Conservation (phyloP, 1,140 invertebrate genomes). For the Tachypleus tridentatus region DNA sequence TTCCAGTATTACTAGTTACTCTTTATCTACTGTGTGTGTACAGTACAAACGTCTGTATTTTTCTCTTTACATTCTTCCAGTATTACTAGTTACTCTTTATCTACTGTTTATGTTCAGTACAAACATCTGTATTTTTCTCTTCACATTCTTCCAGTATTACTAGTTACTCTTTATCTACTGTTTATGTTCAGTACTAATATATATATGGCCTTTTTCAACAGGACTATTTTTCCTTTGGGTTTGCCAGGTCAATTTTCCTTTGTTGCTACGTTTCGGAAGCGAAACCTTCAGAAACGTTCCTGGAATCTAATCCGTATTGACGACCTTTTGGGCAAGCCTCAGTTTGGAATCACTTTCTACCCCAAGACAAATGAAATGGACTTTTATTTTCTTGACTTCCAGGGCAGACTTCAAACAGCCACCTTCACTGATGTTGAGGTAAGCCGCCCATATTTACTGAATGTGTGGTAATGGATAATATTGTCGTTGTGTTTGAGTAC, state of each 20-base stretch:
- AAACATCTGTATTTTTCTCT: too few relatives aligned
- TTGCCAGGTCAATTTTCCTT: conserved; percentile 58
- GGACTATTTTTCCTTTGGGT: conserved; percentile 50
- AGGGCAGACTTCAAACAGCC: conserved; percentile 46
- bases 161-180: too few relatives aligned
- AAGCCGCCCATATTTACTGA: conserved; percentile 16
- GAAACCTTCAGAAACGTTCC: conserved; percentile 42
- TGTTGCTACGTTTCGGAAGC: conserved; percentile 49
- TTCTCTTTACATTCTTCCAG: too few relatives aligned
- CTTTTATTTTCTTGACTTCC: conserved; percentile 45
- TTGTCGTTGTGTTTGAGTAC: too few relatives aligned
- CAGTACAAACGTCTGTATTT: too few relatives aligned
- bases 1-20: too few relatives aligned
- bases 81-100: too few relatives aligned
- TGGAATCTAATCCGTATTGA: conserved; percentile 60
- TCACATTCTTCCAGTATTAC: too few relatives aligned
- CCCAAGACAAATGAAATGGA: conserved; percentile 48
- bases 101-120: too few relatives aligned
- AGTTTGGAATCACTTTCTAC: conserved; percentile 55
- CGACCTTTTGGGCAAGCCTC: conserved; percentile 43
- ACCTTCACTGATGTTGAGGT: conserved; percentile 45
- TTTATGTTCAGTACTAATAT: too few relatives aligned
- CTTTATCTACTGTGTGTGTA: too few relatives aligned
- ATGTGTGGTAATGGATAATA: too few relatives aligned
- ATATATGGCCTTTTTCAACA: conserved; percentile 24